These are phyloP conservation scores for Saguinus midas DNA, from an alignment of 2,113 vertebrate species.

Conservation along the genomic window DNA sequence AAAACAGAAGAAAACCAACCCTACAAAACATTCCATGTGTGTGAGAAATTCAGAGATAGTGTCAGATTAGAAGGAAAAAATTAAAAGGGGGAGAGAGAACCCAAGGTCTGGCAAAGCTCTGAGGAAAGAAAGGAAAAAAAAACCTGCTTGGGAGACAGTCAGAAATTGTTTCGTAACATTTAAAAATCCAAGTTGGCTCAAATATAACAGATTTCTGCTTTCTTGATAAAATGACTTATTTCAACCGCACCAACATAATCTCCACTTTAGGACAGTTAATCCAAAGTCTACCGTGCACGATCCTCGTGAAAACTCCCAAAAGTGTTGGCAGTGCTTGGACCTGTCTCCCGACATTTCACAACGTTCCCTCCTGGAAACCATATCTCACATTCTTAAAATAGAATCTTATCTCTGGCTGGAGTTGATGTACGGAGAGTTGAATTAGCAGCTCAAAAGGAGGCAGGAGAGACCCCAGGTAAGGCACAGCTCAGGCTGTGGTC, in stretches of 20 bases:
- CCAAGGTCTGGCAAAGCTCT: not conserved
- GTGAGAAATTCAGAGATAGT: not conserved
- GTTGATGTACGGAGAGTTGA: not conserved
- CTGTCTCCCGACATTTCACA: constrained; percentile 69
- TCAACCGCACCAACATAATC: constrained; percentile 27
- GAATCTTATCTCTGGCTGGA: constrained; percentile 33
- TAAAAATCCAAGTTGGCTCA: constrained; percentile 69
- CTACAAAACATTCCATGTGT: not conserved
- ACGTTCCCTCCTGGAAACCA: constrained; percentile 58
- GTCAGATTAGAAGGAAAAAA: not conserved
- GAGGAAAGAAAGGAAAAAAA: not conserved
- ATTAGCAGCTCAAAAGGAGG: not conserved
- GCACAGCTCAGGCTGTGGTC: not conserved
- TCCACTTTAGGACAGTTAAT: constrained; percentile 58
- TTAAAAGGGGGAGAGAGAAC: not conserved
- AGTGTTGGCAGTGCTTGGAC: not conserved
- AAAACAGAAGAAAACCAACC: no score
- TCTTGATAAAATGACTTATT: constrained; percentile 72
- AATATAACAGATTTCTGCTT: constrained; percentile 54
- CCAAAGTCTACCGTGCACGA: constrained; percentile 55
- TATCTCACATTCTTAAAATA: constrained; percentile 68
- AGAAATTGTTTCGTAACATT: constrained; percentile 58
- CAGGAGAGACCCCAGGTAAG: not conserved
- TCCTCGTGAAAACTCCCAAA: constrained; percentile 21
- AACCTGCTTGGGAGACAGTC: constrained; percentile 23